Conservation (phyloP, 1,140 invertebrate species). For the Neelides sp. region DNA sequence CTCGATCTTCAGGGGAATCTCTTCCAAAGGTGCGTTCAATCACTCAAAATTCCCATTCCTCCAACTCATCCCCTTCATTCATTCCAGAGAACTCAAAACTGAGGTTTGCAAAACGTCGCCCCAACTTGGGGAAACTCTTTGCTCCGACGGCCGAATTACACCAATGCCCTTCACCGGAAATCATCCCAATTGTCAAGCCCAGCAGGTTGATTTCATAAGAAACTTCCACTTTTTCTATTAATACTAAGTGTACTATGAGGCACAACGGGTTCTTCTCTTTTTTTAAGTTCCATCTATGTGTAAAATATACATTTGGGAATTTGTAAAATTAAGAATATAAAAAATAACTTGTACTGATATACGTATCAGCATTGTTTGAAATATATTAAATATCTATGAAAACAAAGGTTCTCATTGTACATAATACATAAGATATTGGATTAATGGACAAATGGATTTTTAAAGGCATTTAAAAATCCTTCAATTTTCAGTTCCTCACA, state of each 20-base stretch:
- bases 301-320: too few species aligned
- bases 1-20: conserved; percentile 16
- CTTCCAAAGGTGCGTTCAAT: too few species aligned
- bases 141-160: conserved; percentile 17
- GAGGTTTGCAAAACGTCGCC: conserved; percentile 27
- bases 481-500: background rate
- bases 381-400: too few species aligned
- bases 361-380: too few species aligned
- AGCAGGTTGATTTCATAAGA: conserved; percentile 24
- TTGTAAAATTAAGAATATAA: too few species aligned
- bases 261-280: too few species aligned
- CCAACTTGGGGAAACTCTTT: conserved; percentile 18
- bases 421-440: too few species aligned
- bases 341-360: too few species aligned
- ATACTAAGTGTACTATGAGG: background rate
- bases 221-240: background rate
- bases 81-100: conserved; percentile 9
- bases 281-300: too few species aligned
- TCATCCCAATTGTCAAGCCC: conserved; percentile 20
- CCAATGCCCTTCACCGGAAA: conserved; percentile 24
- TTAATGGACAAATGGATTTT: too few species aligned
- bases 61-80: conserved; percentile 2
- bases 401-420: too few species aligned
- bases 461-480: background rate
- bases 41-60: too few species aligned